Evolutionary conservation across 2,888 invertebrate genomes (phyloP).

Genomic region (Xestia rhomboidea): DNA sequence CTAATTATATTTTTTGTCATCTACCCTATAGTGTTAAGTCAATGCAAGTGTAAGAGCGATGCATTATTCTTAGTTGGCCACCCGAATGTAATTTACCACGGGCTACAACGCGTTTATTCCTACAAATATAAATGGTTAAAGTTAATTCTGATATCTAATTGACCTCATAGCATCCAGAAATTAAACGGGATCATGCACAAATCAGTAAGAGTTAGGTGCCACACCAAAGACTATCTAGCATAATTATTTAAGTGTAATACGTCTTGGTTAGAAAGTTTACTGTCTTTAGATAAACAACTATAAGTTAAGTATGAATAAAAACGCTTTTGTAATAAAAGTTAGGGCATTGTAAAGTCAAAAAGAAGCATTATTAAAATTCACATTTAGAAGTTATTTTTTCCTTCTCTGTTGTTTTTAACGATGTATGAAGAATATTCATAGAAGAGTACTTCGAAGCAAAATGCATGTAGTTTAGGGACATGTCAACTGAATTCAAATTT

Average conservation of each 20-base stretch:
- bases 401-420: background rate
- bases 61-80: background rate
- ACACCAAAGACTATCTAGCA: background rate
- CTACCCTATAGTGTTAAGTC: background rate
- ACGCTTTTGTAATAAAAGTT: background rate
- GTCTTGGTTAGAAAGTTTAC: background rate
- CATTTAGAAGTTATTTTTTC: background rate
- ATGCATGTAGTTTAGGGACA: background rate
- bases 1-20: too few relatives aligned
- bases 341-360: background rate
- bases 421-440: background rate
- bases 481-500: background rate
- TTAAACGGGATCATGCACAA: background rate
- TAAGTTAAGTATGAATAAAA: background rate
- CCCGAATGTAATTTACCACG: background rate
- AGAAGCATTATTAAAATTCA: background rate
- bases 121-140: background rate
- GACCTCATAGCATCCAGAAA: background rate
- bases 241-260: background rate
- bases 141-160: background rate
- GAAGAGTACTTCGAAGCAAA: background rate
- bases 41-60: background rate
- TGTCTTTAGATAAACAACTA: background rate
- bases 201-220: background rate
- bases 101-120: fast-evolving